phyloP scores from a whole-genome alignment of 2,797 vertebrate species.

The Acrocephalus scirpaceus region DNA sequence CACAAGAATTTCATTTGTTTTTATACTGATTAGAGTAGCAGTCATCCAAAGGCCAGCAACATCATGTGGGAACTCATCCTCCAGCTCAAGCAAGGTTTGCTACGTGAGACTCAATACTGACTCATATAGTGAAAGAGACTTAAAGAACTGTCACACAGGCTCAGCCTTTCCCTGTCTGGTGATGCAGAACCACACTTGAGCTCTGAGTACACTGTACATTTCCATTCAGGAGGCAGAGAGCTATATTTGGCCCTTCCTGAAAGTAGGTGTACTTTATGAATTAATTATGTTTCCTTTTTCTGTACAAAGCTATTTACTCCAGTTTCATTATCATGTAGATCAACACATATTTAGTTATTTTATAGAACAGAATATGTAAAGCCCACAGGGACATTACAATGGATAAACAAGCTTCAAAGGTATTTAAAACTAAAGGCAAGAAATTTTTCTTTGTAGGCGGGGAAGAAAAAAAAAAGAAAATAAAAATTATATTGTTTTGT shows the following conservation, averaged over 20 bases:
- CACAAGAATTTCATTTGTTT: not conserved
- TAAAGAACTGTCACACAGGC: fast-evolving
- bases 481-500: not conserved
- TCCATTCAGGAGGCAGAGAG: not conserved
- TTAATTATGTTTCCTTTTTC: not conserved
- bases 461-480: not conserved
- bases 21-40: not conserved
- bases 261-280: not conserved
- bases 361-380: not conserved
- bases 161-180: not conserved
- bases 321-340: not conserved
- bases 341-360: not conserved
- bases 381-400: not conserved
- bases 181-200: not conserved
- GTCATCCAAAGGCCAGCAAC: not conserved
- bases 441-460: not conserved
- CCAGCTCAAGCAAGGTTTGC: fast-evolving
- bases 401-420: not conserved
- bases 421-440: not conserved
- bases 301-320: not conserved
- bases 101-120: fast-evolving
- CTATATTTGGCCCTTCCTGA: not conserved
- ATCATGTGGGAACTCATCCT: not conserved
- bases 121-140: not conserved
- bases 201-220: fast-evolving